Conservation (phyloP, 2,888 invertebrate species). For the Pseudanteris insignis region DNA sequence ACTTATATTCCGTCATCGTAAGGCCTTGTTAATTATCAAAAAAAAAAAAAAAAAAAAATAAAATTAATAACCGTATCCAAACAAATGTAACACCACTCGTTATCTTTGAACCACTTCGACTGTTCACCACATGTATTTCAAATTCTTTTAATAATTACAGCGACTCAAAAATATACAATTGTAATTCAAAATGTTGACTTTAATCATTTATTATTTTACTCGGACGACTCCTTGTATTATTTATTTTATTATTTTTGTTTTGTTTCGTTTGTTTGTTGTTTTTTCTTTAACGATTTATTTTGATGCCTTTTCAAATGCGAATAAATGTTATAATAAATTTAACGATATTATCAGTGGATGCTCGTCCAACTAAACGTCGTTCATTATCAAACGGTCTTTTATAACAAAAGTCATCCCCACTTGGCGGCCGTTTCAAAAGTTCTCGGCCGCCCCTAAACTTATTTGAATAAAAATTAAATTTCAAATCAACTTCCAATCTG, state of each 20-base stretch:
- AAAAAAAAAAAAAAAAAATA: too few relatives aligned
- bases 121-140: constrained; percentile 28
- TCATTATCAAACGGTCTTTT: constrained; percentile 24
- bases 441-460: constrained; percentile 14
- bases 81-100: constrained; percentile 21
- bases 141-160: constrained; percentile 1
- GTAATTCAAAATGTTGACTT: background rate
- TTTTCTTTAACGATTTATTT: background rate
- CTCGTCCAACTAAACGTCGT: constrained; percentile 24
- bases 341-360: too few relatives aligned
- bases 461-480: constrained; percentile 37
- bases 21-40: background rate
- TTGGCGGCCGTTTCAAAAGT: constrained; percentile 1
- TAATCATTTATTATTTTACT: background rate
- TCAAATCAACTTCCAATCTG: constrained; percentile 23
- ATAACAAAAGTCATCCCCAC: constrained; percentile 40
- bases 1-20: constrained; percentile 2
- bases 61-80: constrained; percentile 25
- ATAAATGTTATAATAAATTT: too few relatives aligned
- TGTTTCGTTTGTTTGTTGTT: too few relatives aligned
- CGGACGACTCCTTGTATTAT: background rate
- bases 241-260: background rate
- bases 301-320: background rate
- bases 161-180: background rate
- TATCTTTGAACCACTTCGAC: constrained; percentile 4